These are phyloP conservation scores for Trachelus iudaicus DNA, from an alignment of 2,888 invertebrate genomes.

Conservation along the genomic window DNA sequence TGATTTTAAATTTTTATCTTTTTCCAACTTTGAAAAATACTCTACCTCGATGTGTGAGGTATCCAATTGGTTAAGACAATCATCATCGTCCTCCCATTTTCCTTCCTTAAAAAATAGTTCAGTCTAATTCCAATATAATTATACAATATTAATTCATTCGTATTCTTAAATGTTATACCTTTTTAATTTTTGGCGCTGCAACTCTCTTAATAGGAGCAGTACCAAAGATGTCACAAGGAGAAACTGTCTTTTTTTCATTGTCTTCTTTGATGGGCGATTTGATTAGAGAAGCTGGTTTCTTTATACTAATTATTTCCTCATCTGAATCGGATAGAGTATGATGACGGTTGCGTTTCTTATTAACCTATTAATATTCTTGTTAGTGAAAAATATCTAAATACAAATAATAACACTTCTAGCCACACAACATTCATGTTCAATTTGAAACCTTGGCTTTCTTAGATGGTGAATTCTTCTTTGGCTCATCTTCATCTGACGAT, in stretches of 20 bases:
- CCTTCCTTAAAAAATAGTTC: slow-evolving; percentile 43
- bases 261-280: slow-evolving; percentile 49
- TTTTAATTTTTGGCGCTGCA: slow-evolving; percentile 63
- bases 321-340: slow-evolving; percentile 63
- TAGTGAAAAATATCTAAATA: slow-evolving; percentile 6
- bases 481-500: slow-evolving; percentile 68
- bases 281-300: slow-evolving; percentile 45
- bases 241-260: slow-evolving; percentile 64
- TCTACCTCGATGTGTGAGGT: slow-evolving; percentile 60
- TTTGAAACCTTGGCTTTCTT: slow-evolving; percentile 39
- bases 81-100: slow-evolving; percentile 73
- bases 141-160: no score
- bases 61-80: slow-evolving; percentile 77
- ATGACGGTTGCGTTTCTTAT: slow-evolving; percentile 61
- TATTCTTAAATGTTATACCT: not conserved
- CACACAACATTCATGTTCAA: slow-evolving; percentile 41
- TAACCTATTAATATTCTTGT: slow-evolving; percentile 26
- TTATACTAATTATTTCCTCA: slow-evolving; percentile 57
- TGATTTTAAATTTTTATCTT: slow-evolving; percentile 50
- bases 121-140: no score
- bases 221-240: slow-evolving; percentile 71
- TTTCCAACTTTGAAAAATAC: slow-evolving; percentile 36
- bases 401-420: not conserved
- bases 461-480: slow-evolving; percentile 45
- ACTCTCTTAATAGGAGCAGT: slow-evolving; percentile 72